Evolutionary conservation across 2,888 invertebrate species (phyloP).

Genomic region (Ophion costatus): DNA sequence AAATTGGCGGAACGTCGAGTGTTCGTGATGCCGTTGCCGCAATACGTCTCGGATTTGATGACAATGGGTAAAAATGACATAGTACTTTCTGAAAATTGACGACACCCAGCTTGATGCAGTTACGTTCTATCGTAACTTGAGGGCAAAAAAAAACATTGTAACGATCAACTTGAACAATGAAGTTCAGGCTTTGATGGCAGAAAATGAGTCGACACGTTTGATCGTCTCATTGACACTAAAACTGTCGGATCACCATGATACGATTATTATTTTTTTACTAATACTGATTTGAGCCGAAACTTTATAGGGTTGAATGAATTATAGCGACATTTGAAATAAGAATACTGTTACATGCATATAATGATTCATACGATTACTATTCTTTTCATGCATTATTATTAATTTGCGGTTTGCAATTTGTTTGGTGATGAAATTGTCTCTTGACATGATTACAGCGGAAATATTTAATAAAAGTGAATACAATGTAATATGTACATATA

Average conservation of each 20-base stretch:
- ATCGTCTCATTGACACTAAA: conserved; percentile 25
- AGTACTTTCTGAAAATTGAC: conserved; percentile 61
- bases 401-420: too few species aligned
- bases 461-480: too few species aligned
- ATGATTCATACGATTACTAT: too few species aligned
- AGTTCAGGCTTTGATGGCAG: neutral
- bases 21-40: conserved; percentile 75
- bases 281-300: conserved; percentile 16
- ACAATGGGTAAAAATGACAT: conserved; percentile 74
- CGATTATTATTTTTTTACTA: conserved; percentile 14
- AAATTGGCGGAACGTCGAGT: conserved; percentile 72
- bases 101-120: neutral
- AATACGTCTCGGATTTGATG: conserved; percentile 75
- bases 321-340: neutral
- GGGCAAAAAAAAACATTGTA: neutral
- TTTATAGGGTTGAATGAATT: conserved; percentile 24
- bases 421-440: too few species aligned
- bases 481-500: too few species aligned
- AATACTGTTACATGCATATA: conserved; percentile 29
- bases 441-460: too few species aligned
- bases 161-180: neutral
- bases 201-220: neutral
- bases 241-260: conserved; percentile 30
- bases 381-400: too few species aligned
- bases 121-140: neutral